Percentiles rank a stretch among this genome's conserved stretches.
Evolutionary conservation across 2,888 invertebrate genomes (phyloP).

Genomic region (Hedychridium roseum): DNA sequence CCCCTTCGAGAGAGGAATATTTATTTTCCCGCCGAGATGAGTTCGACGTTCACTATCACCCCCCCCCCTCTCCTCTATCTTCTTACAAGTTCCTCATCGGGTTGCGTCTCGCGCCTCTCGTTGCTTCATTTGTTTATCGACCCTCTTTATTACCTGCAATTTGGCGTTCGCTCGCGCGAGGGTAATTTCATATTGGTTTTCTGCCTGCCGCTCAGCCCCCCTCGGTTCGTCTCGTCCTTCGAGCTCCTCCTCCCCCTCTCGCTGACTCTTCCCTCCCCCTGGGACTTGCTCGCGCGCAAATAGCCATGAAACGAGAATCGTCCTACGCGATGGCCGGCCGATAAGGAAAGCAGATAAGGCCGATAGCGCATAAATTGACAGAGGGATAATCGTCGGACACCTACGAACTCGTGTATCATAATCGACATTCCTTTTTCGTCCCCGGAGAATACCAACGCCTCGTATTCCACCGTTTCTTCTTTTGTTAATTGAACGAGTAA

Average conservation of each 20-base stretch:
- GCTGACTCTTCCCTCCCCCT: conserved; percentile 13
- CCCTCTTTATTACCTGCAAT: conserved; percentile 59
- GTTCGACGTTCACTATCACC: conserved; percentile 26
- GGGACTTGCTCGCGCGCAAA: too few species aligned
- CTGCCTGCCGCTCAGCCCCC: conserved; percentile 30
- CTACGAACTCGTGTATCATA: too few species aligned
- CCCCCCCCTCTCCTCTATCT: conserved; percentile 21
- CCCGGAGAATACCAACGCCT: too few species aligned
- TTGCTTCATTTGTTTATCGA: conserved; percentile 60
- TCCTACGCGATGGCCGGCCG: too few species aligned
- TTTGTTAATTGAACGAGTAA: too few species aligned
- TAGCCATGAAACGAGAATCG: too few species aligned
- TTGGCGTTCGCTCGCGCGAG: conserved; percentile 56
- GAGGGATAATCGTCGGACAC: too few species aligned
- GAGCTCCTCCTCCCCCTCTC: conserved; percentile 19
- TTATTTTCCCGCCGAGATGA: conserved; percentile 45
- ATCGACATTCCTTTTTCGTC: too few species aligned
- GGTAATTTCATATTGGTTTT: conserved; percentile 61
- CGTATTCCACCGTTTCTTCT: too few species aligned
- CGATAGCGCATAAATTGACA: too few species aligned
- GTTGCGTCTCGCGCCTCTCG: conserved; percentile 44
- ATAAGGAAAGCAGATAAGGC: too few species aligned
- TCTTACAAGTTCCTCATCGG: conserved; percentile 14
- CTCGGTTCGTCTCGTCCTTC: conserved; percentile 8
- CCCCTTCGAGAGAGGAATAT: too few species aligned